Conservation (phyloP, 2,113 vertebrate genomes). For the Zosterops hypoxanthus region DNA sequence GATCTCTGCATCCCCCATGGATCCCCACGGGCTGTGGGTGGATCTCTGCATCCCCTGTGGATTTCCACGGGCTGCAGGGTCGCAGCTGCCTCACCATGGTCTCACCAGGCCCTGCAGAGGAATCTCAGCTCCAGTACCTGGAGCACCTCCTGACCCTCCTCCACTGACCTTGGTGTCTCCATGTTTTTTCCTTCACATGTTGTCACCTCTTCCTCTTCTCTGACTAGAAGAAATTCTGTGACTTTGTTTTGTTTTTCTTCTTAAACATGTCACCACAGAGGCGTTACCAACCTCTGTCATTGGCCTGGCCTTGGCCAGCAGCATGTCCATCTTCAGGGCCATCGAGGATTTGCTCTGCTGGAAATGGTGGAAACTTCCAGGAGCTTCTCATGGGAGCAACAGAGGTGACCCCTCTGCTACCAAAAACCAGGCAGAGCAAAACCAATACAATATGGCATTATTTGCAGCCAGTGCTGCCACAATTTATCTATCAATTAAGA, state of each 20-base stretch:
- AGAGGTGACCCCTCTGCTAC: too few relatives aligned
- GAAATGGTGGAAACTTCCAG: not conserved
- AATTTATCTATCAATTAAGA: not conserved
- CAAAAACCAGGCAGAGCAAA: not conserved
- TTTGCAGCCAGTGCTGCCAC: not conserved
- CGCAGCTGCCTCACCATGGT: not conserved
- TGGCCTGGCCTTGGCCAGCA: not conserved
- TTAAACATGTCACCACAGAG: not conserved
- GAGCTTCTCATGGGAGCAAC: not conserved
- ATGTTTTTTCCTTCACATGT: too few relatives aligned
- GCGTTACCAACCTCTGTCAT: not conserved
- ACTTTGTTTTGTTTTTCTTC: not conserved
- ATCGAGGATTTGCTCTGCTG: not conserved
- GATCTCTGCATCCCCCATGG: too few relatives aligned
- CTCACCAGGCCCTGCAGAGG: not conserved
- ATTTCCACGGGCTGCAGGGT: not conserved
- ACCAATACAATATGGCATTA: not conserved
- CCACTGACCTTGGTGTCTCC: not conserved
- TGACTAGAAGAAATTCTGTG: not conserved
- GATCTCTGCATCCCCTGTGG: too few relatives aligned
- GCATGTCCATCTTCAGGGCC: not conserved
- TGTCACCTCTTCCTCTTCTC: not conserved
- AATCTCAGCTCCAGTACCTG: rapidly evolving
- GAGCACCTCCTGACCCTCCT: not conserved
- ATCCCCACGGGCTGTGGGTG: too few relatives aligned